Conservation (phyloP, 2,888 invertebrate species). For the Sicus ferrugineus region DNA sequence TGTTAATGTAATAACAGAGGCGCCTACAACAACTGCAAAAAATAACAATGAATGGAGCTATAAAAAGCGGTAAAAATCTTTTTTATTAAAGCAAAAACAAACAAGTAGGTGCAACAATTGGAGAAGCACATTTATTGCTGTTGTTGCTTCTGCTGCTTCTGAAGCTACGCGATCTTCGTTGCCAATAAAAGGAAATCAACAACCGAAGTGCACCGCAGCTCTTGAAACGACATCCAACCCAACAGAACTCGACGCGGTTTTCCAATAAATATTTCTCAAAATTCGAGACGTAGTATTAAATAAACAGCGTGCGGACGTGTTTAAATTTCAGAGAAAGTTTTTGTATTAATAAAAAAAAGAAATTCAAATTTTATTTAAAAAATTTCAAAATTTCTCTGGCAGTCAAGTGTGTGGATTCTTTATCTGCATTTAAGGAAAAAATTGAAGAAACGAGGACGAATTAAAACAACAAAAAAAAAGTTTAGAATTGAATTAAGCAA, state of each 20-base stretch:
- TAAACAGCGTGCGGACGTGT: too few species aligned
- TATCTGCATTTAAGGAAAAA: too few species aligned
- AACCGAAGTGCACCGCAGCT: not conserved
- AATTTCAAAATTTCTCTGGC: too few species aligned
- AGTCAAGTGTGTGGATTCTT: too few species aligned
- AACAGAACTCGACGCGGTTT: constrained; percentile 4
- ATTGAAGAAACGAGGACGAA: too few species aligned
- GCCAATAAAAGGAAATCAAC: constrained; percentile 8
- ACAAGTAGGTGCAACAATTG: not conserved
- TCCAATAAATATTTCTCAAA: not conserved
- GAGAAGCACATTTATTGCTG: not conserved
- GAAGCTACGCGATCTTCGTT: not conserved
- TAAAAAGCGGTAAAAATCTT: not conserved
- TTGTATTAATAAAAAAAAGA: too few species aligned
- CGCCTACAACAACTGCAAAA: not conserved
- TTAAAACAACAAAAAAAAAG: too few species aligned
- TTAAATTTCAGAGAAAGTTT: too few species aligned
- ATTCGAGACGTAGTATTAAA: too few species aligned
- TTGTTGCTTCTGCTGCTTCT: not conserved
- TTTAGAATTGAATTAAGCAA: too few species aligned
- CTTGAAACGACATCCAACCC: not conserved
- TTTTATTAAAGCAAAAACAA: not conserved
- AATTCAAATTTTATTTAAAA: too few species aligned
- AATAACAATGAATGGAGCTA: constrained; percentile 6
- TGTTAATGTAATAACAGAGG: not conserved